phyloP scores from a whole-genome alignment of 2,113 vertebrate species.

The Ageneiosus marmoratus region DNA sequence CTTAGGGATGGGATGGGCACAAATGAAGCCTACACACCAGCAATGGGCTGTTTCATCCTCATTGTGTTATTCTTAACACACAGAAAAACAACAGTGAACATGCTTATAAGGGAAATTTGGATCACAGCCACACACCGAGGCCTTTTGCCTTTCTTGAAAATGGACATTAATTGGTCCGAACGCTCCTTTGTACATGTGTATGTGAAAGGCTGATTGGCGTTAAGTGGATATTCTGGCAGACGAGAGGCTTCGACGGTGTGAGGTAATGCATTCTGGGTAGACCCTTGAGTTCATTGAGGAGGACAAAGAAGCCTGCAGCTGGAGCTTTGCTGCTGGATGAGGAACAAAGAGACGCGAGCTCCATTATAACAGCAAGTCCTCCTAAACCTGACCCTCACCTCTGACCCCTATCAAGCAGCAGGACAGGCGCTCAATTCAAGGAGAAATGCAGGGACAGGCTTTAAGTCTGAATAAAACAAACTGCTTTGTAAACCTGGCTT shows the following conservation, averaged over 20 bases:
- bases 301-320: conserved; percentile 50
- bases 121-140: conserved; percentile 19
- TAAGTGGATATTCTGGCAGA: conserved; percentile 25
- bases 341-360: conserved; percentile 9
- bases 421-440: not conserved
- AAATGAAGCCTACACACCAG: not conserved
- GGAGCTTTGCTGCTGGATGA: not conserved
- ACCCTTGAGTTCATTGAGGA: conserved; percentile 13
- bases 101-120: not conserved
- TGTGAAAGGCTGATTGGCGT: conserved; percentile 23
- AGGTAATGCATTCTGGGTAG: conserved; percentile 30
- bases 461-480: not conserved
- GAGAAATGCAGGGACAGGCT: not conserved
- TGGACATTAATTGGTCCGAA: conserved; percentile 27
- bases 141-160: conserved; percentile 8
- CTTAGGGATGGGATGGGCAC: not conserved
- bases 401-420: conserved; percentile 3
- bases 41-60: not conserved
- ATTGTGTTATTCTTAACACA: not conserved
- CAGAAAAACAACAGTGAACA: not conserved
- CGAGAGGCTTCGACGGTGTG: conserved; percentile 17
- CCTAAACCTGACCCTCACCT: conserved; percentile 39
- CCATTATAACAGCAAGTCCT: not conserved
- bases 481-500: not conserved
- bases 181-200: conserved; percentile 8